Conservation (phyloP, 2,797 vertebrate species). For the Geotrypetes seraphini region DNA sequence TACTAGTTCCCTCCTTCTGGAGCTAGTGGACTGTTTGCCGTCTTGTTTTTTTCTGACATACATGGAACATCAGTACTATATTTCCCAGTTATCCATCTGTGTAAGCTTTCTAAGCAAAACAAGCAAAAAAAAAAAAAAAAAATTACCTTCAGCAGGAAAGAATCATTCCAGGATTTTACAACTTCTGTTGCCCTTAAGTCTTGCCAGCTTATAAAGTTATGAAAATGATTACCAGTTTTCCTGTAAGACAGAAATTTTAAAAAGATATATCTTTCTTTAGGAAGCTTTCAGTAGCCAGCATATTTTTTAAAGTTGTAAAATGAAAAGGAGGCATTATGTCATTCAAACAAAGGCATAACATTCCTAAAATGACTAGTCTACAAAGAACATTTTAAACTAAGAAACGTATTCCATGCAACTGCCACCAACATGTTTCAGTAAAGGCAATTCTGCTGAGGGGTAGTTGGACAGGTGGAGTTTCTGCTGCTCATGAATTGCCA, state of each 20-base stretch:
- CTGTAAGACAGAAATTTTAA: conserved; percentile 51
- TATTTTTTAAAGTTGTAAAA: neutral
- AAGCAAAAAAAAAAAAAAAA: neutral
- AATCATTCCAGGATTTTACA: conserved; percentile 82
- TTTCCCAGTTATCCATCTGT: too few species aligned
- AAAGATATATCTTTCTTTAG: neutral
- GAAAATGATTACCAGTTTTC: conserved; percentile 79
- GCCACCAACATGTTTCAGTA: too few species aligned
- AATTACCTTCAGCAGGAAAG: conserved; percentile 73
- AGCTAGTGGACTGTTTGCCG: too few species aligned
- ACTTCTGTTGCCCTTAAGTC: conserved; percentile 76
- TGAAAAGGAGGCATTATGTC: neutral
- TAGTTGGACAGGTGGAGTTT: too few species aligned
- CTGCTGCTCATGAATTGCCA: too few species aligned
- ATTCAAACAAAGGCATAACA: neutral
- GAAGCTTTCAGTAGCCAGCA: neutral
- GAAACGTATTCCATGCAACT: too few species aligned
- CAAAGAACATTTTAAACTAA: too few species aligned
- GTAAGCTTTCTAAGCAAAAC: neutral
- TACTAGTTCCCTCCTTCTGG: too few species aligned
- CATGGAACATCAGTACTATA: neutral
- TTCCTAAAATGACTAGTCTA: too few species aligned
- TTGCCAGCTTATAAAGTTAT: conserved; percentile 97
- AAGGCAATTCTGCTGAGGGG: too few species aligned
- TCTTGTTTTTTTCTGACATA: neutral